phyloP scores from a whole-genome alignment of 2,888 invertebrate genomes.

The Erebia palarica region DNA sequence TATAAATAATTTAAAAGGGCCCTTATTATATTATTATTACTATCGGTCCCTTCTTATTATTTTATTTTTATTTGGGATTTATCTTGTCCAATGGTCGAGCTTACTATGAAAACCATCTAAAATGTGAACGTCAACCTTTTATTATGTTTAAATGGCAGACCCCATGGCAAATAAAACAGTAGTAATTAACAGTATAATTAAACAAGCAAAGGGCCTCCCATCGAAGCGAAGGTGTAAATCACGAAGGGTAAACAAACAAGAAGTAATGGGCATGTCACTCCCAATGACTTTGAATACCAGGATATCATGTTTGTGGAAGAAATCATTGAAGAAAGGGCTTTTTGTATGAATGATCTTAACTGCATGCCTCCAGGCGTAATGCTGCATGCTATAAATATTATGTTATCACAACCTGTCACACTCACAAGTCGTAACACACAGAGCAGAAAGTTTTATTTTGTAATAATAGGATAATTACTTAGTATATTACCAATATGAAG shows the following conservation, averaged over 20 bases:
- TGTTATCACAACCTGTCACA: neutral
- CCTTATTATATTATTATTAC: conserved; percentile 44
- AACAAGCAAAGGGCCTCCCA: conserved; percentile 28
- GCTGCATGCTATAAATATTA: too few relatives aligned
- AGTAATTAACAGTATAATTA: conserved; percentile 20
- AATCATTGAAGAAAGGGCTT: conserved; percentile 36
- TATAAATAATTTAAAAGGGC: conserved; percentile 83
- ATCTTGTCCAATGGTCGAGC: neutral
- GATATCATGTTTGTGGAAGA: conserved; percentile 57
- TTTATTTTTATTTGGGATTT: neutral
- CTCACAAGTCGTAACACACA: too few relatives aligned
- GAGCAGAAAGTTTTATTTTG: too few relatives aligned
- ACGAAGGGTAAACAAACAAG: conserved; percentile 71
- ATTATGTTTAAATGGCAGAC: too few relatives aligned
- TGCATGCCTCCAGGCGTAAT: neutral
- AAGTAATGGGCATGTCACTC: conserved; percentile 83
- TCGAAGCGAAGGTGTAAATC: conserved; percentile 68
- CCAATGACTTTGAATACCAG: conserved; percentile 82
- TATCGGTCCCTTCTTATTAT: conserved; percentile 15
- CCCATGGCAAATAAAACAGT: neutral
- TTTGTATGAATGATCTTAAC: conserved; percentile 17
- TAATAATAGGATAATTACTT: too few relatives aligned
- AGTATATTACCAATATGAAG: too few relatives aligned
- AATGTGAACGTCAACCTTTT: neutral
- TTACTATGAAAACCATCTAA: too few relatives aligned